Evolutionary conservation across 2,113 vertebrate species (phyloP).

Genomic region (Ptychochromis oligacanthus): DNA sequence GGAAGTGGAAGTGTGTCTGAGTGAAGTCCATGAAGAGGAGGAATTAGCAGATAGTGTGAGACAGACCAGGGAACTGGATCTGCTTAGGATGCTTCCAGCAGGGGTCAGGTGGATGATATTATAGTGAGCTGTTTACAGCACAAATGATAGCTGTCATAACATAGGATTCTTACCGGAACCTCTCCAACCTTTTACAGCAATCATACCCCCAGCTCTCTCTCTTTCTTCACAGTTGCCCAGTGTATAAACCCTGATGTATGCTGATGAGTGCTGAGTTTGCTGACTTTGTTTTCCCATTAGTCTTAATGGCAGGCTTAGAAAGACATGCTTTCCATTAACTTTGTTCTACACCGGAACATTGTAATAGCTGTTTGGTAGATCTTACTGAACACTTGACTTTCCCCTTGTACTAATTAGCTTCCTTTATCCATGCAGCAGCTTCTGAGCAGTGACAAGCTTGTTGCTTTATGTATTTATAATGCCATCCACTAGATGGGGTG

Average conservation of each 20-base stretch:
- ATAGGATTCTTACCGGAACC: conserved; percentile 10
- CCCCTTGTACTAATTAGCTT: conserved; percentile 27
- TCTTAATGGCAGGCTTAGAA: conserved; percentile 45
- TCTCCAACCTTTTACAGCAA: conserved; percentile 5
- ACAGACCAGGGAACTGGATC: conserved; percentile 7
- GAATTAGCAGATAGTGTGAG: conserved; percentile 12
- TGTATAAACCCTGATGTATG: not conserved
- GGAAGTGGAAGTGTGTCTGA: conserved; percentile 30
- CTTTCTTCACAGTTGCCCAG: not conserved
- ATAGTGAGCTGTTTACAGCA: conserved; percentile 13
- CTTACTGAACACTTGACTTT: conserved; percentile 22
- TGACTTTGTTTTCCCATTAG: conserved; percentile 49
- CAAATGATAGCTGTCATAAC: conserved; percentile 31
- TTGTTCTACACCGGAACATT: conserved; percentile 23
- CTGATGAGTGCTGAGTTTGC: conserved; percentile 44
- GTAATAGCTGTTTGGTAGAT: conserved; percentile 9
- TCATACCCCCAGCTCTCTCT: not conserved
- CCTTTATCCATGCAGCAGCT: not conserved
- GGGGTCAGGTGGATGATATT: conserved; percentile 47
- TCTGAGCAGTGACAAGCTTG: not conserved
- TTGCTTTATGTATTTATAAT: conserved; percentile 22
- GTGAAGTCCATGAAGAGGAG: not conserved
- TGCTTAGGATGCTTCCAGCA: conserved; percentile 13
- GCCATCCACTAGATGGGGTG: conserved; percentile 68
- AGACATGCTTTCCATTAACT: conserved; percentile 25